phyloP scores from a whole-genome alignment of 2,797 vertebrate species.

The Melanotaenia parkinsoni region DNA sequence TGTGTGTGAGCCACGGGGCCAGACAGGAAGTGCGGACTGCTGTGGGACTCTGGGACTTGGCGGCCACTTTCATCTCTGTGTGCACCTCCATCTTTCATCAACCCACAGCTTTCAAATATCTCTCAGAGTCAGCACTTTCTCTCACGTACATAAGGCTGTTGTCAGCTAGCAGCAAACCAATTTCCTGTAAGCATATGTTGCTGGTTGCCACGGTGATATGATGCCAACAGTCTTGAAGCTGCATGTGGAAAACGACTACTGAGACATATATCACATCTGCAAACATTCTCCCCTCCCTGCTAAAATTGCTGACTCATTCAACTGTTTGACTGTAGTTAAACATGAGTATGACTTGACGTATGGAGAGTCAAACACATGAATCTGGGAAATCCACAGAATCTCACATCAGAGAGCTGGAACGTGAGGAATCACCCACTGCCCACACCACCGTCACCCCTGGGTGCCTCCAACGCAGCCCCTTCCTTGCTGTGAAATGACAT shows the following conservation, averaged over 20 bases:
- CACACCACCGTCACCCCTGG: slow-evolving; percentile 37
- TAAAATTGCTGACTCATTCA: not conserved
- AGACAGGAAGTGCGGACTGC: slow-evolving; percentile 59
- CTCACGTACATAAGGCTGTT: slow-evolving; percentile 3
- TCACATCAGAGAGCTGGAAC: slow-evolving; percentile 5
- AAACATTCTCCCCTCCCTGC: not conserved
- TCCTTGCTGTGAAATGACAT: slow-evolving; percentile 65
- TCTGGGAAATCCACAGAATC: slow-evolving; percentile 10
- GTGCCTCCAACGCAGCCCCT: slow-evolving; percentile 48
- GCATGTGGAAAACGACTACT: slow-evolving; percentile 27
- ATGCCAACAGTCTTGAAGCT: slow-evolving; percentile 15
- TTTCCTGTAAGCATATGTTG: slow-evolving; percentile 23
- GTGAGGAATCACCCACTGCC: slow-evolving; percentile 53
- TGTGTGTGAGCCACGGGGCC: slow-evolving; percentile 35
- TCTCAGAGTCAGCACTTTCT: slow-evolving; percentile 61
- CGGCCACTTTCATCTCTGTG: slow-evolving; percentile 26
- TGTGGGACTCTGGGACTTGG: slow-evolving; percentile 52
- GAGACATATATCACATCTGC: slow-evolving; percentile 44
- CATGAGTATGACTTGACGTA: not conserved
- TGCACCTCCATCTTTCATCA: slow-evolving; percentile 17
- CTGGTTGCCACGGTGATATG: slow-evolving; percentile 23
- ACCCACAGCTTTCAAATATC: slow-evolving; percentile 31
- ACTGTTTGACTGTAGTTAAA: not conserved
- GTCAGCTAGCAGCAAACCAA: slow-evolving; percentile 18
- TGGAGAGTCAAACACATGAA: not conserved